These are phyloP conservation scores for Desoria tigrina DNA, from an alignment of 2,888 invertebrate species.

Conservation along the genomic window DNA sequence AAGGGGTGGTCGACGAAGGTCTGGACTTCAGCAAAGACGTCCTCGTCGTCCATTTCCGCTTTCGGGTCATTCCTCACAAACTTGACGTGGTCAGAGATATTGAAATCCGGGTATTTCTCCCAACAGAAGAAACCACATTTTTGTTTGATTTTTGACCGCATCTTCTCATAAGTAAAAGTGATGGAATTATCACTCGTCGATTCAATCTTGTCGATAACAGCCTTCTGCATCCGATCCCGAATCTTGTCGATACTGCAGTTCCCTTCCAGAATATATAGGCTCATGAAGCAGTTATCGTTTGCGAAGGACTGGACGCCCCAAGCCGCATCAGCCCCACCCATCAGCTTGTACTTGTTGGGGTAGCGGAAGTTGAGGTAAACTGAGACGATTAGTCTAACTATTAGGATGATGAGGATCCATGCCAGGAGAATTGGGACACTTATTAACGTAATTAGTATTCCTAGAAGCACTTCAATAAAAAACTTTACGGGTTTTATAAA, in stretches of 20 bases:
- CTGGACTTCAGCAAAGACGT: slow-evolving; percentile 38
- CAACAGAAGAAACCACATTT: slow-evolving; percentile 42
- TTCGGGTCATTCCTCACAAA: slow-evolving; percentile 36
- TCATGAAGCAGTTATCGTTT: slow-evolving; percentile 48
- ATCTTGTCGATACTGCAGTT: slow-evolving; percentile 42
- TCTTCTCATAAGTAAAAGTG: slow-evolving; percentile 23
- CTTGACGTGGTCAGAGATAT: slow-evolving; percentile 39
- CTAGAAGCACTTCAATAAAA: slow-evolving; percentile 26
- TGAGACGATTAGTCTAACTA: background rate
- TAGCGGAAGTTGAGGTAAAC: slow-evolving; percentile 14
- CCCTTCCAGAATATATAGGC: slow-evolving; percentile 48
- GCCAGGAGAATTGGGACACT: slow-evolving; percentile 19
- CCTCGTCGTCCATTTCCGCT: slow-evolving; percentile 32
- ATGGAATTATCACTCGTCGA: slow-evolving; percentile 19
- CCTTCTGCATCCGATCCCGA: slow-evolving; percentile 27
- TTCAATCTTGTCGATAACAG: slow-evolving; percentile 22
- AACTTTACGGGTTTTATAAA: slow-evolving; percentile 30
- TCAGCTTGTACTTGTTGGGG: slow-evolving; percentile 29
- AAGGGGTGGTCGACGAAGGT: slow-evolving; percentile 38
- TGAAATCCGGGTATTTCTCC: slow-evolving; percentile 35
- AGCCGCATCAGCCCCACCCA: slow-evolving; percentile 44
- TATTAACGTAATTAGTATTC: slow-evolving; percentile 28
- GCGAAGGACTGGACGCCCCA: slow-evolving; percentile 40
- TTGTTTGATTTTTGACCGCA: slow-evolving; percentile 25
- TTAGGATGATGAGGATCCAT: slow-evolving; percentile 5